Conservation (phyloP, 1,140 invertebrate genomes). For the Panagrolaimus sp. region DNA sequence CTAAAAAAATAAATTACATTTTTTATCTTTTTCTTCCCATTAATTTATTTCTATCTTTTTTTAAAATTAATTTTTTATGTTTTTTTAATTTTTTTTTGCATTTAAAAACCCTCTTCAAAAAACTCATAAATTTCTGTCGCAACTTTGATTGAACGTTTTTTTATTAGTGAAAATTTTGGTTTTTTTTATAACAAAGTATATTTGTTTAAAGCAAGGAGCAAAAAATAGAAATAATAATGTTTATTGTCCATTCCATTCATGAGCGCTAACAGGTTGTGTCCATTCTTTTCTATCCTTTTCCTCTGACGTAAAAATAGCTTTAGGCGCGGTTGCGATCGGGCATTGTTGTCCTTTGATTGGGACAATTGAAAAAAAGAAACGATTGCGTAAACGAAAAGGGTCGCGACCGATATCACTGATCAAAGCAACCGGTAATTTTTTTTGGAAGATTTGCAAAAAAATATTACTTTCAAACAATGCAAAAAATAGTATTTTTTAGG, state of each 20-base stretch:
- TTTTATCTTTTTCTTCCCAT: too few relatives aligned
- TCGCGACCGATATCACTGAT: neutral
- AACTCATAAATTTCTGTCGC: too few relatives aligned
- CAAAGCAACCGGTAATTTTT: neutral
- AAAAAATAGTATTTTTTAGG: too few relatives aligned
- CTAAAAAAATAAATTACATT: constrained; percentile 25
- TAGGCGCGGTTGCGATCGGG: too few relatives aligned
- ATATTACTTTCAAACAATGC: neutral
- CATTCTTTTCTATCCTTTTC: neutral
- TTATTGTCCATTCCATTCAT: too few relatives aligned
- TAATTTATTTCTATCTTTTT: too few relatives aligned
- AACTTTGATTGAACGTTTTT: neutral
- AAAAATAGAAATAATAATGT: too few relatives aligned
- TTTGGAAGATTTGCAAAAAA: neutral
- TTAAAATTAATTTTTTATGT: too few relatives aligned
- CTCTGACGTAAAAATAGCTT: neutral
- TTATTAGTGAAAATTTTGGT: neutral
- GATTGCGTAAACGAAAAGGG: neutral
- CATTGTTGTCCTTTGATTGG: neutral
- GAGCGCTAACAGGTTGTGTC: neutral
- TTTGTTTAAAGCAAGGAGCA: neutral
- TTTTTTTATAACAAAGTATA: constrained; percentile 3
- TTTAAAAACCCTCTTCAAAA: too few relatives aligned
- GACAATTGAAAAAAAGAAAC: neutral
- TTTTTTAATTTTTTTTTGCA: too few relatives aligned